Evolutionary conservation across 1,140 invertebrate species (phyloP), one percentile per base, ranked within the genome.

Genomic region (Magallana angulata): DNA sequence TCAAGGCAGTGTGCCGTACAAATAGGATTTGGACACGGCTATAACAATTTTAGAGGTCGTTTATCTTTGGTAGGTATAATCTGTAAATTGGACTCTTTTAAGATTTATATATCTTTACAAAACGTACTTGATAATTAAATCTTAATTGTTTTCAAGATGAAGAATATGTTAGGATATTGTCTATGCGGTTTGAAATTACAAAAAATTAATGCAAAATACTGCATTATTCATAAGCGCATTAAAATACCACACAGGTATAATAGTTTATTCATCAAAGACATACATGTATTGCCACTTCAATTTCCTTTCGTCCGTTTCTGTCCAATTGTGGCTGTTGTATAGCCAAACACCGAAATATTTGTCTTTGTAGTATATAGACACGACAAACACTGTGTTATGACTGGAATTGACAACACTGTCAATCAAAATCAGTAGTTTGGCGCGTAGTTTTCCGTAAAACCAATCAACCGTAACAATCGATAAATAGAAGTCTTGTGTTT

Each of bases 1-100:
- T 85, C 80, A 57, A 64, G 83, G 82, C 58, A 85, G 30, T 89
- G 88, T 85, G 88, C 88, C 8, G 57, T 89, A 24, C 88, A 89
- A 57, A 87, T 89, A 8, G 88, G 88, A 9, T 85, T 86, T 62
- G 88, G 85, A 8, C 71, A 57, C 62, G 88, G 88, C 11, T 85
- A 87, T 48, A 57, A 80, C 14, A 89, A 89, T 30, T 89, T 89
- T 81, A 18, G 82, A 16, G 88, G 88, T 6, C 24, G 24, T 12
- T 71, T 89, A 14, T 86, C 87, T 68, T 9, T 85, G 83, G 88
- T 89, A 85, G 60, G 83, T 82, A 48, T 48, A 76, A 68, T 1
- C 18, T 36, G 68, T 48, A 48, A 0, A 48, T 48, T 48, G 36
- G 5, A 48, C 0, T 48, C 36, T 48, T 48, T 48, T 5, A 48